Conservation (phyloP, 2,888 invertebrate species). For the Bimastos eiseni region DNA sequence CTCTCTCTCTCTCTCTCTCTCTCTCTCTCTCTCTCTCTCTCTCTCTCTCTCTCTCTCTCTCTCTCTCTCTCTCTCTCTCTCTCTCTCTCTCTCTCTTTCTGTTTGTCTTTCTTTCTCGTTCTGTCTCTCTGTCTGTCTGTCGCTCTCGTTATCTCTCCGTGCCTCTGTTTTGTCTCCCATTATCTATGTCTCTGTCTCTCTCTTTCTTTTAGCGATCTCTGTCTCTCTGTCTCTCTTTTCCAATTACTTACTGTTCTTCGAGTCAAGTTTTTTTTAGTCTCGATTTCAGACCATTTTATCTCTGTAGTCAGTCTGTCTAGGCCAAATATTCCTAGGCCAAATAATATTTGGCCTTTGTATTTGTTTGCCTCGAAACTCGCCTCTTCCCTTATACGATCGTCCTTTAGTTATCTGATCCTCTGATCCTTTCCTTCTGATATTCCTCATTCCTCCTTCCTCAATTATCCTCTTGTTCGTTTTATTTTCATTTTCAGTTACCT, state of each 20-base stretch:
- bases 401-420: no score
- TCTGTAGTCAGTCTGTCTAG: no score
- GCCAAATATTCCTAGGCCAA: no score
- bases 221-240: not conserved
- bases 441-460: no score
- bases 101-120: not conserved
- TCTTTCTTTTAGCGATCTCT: not conserved
- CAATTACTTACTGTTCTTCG: not conserved
- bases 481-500: not conserved
- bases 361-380: not conserved
- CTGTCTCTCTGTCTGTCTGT: conserved; percentile 8
- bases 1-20: not conserved
- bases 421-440: not conserved
- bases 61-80: not conserved
- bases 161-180: not conserved
- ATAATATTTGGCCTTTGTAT: not conserved
- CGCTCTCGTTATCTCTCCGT: not conserved
- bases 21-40: not conserved
- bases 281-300: no score
- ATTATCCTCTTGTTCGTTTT: not conserved
- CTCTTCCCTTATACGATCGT: not conserved
- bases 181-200: not conserved
- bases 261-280: not conserved
- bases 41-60: not conserved
- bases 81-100: not conserved